Conservation (phyloP, 1,140 invertebrate species). For the Drosophila obscura region DNA sequence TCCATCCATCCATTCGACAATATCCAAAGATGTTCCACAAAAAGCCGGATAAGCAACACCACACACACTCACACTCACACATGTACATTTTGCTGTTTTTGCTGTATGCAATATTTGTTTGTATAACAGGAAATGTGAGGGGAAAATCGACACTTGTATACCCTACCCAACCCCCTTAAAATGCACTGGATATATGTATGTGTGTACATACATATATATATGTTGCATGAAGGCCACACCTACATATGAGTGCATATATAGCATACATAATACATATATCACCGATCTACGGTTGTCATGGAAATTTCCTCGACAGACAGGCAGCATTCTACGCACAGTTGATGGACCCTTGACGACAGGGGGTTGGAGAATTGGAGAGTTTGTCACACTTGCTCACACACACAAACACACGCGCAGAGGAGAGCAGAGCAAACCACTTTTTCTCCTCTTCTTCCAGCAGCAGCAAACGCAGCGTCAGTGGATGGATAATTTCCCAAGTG, state of each 20-base stretch:
- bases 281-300: too few species aligned
- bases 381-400: slow-evolving; percentile 4
- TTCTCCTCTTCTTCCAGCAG: slow-evolving; percentile 10
- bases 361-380: slow-evolving; percentile 5
- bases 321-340: too few species aligned
- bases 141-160: slow-evolving; percentile 8
- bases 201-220: not conserved
- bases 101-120: slow-evolving; percentile 33
- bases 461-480: slow-evolving; percentile 9
- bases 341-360: too few species aligned
- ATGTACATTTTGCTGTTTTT: slow-evolving; percentile 1
- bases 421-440: slow-evolving; percentile 19
- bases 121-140: slow-evolving; percentile 28
- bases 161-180: not conserved
- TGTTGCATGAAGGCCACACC: slow-evolving; percentile 17
- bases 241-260: slow-evolving; percentile 1
- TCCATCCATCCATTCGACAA: too few species aligned
- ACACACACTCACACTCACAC: slow-evolving; percentile 29
- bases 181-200: not conserved
- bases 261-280: too few species aligned
- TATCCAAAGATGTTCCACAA: too few species aligned
- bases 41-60: slow-evolving; percentile 52
- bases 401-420: not conserved
- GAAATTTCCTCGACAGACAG: too few species aligned
- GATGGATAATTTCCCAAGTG: slow-evolving; percentile 27